These are phyloP conservation scores for Brachionus calyciflorus DNA, from an alignment of 1,140 invertebrate genomes.

Conservation along the genomic window DNA sequence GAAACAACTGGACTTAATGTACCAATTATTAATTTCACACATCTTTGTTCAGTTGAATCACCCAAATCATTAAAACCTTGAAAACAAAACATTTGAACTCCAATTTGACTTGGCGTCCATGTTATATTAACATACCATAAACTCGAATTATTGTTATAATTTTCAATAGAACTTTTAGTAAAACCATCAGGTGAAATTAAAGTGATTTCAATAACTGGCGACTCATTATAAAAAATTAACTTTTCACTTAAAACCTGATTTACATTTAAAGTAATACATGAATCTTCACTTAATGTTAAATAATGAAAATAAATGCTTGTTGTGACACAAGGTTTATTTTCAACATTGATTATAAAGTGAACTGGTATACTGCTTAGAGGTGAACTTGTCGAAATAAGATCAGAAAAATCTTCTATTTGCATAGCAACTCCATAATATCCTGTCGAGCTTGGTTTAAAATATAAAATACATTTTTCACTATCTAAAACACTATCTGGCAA, in stretches of 20 bases:
- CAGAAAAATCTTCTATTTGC: background rate
- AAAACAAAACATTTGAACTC: slow-evolving; percentile 4
- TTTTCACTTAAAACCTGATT: background rate
- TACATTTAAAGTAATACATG: background rate
- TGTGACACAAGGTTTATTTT: background rate
- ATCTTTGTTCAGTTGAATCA: background rate
- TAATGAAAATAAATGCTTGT: background rate
- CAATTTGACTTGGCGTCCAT: background rate
- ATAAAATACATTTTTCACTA: background rate
- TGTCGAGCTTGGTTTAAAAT: background rate
- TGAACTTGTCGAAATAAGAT: background rate
- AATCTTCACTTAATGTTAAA: background rate
- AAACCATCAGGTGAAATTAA: background rate
- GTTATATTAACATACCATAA: slow-evolving; percentile 13
- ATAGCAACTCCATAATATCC: slow-evolving; percentile 9
- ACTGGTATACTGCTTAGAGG: background rate
- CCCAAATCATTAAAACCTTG: background rate
- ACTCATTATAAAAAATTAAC: background rate
- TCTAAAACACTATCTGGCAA: background rate
- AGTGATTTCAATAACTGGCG: background rate
- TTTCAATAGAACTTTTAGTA: background rate
- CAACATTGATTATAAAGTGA: background rate
- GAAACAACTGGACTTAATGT: background rate
- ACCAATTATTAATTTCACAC: background rate
- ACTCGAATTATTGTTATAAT: background rate